A percentile compares a stretch with the other conserved stretches of the same genome.
Evolutionary conservation across 1,140 invertebrate species (phyloP).

Genomic region (Pseudomyrmex sp.): DNA sequence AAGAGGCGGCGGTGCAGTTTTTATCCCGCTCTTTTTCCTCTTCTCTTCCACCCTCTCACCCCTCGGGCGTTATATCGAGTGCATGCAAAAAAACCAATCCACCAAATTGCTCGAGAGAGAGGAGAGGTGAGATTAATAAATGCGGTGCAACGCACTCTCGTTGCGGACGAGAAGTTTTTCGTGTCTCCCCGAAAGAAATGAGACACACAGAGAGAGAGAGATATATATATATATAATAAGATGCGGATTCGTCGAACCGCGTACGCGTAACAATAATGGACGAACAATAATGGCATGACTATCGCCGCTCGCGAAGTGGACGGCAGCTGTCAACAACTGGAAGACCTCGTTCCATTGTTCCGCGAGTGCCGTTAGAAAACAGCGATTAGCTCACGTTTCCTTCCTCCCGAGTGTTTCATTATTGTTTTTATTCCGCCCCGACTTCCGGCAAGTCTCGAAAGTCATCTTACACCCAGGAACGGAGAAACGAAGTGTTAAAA

Average conservation of each 20-base stretch:
- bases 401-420: constrained; percentile 21
- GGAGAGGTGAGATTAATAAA: constrained; percentile 13
- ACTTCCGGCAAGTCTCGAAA: constrained; percentile 41
- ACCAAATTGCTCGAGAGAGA: constrained; percentile 12
- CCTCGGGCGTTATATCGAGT: constrained; percentile 11
- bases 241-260: constrained; percentile 10
- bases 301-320: constrained; percentile 23
- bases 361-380: constrained; percentile 42
- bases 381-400: constrained; percentile 35
- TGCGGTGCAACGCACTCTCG: background rate
- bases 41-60: background rate
- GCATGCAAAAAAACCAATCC: constrained; percentile 1
- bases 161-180: background rate
- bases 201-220: background rate
- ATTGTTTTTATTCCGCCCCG: constrained; percentile 51
- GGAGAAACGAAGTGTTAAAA: background rate
- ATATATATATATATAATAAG: background rate
- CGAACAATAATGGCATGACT: constrained; percentile 49
- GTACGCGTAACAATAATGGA: background rate
- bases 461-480: constrained; percentile 28
- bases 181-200: constrained; percentile 23
- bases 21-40: background rate
- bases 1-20: constrained; percentile 25
- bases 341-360: constrained; percentile 29
- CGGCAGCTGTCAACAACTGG: constrained; percentile 28